Base-by-base conservation (phyloP, 2,888 invertebrate genomes). In the Rugalucina vietnamica region DNA sequence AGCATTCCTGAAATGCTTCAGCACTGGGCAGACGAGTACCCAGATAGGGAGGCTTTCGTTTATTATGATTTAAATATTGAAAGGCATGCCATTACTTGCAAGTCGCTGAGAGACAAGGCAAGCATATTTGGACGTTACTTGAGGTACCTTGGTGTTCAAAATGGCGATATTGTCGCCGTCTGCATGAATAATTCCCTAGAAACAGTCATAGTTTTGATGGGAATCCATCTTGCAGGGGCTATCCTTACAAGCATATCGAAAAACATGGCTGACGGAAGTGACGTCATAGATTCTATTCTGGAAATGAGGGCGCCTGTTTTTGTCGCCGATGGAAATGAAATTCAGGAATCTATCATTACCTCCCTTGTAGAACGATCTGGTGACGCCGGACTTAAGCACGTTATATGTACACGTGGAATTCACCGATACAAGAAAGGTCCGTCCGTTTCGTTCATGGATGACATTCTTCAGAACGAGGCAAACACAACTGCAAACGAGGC, bases 171-270 rank as follows among this genome's bases (percentile, higher is more conserved):
- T 0, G 78, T 82, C 1, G 82, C 57, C 1, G 43, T 85, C 1
- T 82, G 87, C 24, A 85, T 87, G 85, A 80, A 50, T 34, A 87
- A 87, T 57, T 85, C 82, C 2, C 29, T 87, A 1, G 76, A 83
- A 29, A 81, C 81, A 82, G 39, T 85, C 21, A 14, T 78, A 5
- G 39, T 70, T 0, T 73, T 37, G 21, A n/a, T 82, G 21, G 87
- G 71, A 0, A 49, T 81, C 8, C 76, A 79, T 12, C 27, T 50
- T 24, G 81, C 85, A 10, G 87, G 83, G 2, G 87, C 81, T 0
- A 29, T 87, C 14, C 81, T 71, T 21, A 69, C 82, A 34, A 81
- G 60, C 39, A 14, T 77, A 1, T 27, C 50, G 27, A 70, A 76
- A 0, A 69, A 75, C 36, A 39, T 84, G 37, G 76, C 75, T 72